These are phyloP conservation scores for Aurelia coerulea DNA, from an alignment of 30 jellyfish, hydroid and myxozoan species.

Conservation along the genomic window DNA sequence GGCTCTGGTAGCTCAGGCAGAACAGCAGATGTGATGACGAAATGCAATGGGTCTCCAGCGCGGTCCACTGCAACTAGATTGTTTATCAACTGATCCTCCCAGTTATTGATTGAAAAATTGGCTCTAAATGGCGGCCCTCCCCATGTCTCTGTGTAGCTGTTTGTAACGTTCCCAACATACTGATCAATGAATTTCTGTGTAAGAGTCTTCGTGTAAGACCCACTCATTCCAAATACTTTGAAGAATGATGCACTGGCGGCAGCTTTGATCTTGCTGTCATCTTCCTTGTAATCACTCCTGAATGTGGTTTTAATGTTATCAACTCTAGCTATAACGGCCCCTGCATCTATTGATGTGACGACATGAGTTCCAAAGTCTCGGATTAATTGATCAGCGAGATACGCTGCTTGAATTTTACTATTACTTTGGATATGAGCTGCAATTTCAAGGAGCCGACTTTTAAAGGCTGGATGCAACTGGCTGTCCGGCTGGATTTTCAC, in stretches of 20 bases:
- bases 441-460: constrained; percentile 67
- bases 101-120: constrained; percentile 49
- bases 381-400: constrained; percentile 65
- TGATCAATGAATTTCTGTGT: constrained; percentile 40
- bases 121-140: constrained; percentile 88
- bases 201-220: constrained; percentile 38
- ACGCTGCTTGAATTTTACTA: constrained; percentile 49
- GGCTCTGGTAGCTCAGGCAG: constrained; percentile 83
- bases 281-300: constrained; percentile 50
- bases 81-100: constrained; percentile 62
- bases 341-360: constrained; percentile 78
- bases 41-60: constrained; percentile 80
- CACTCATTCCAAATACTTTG: constrained; percentile 40
- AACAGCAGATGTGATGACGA: constrained; percentile 63
- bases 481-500: constrained; percentile 79
- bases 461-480: constrained; percentile 69
- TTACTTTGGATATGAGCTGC: constrained; percentile 85
- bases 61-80: constrained; percentile 81
- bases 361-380: constrained; percentile 85
- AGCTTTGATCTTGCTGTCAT: constrained; percentile 64
- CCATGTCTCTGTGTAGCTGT: constrained; percentile 68
- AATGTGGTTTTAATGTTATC: constrained; percentile 66
- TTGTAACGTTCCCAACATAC: constrained; percentile 54
- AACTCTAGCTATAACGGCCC: constrained; percentile 68
- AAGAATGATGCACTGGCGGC: constrained; percentile 84